Evolutionary conservation across 2,888 invertebrate genomes (phyloP).

Genomic region (Venusia cambrica): DNA sequence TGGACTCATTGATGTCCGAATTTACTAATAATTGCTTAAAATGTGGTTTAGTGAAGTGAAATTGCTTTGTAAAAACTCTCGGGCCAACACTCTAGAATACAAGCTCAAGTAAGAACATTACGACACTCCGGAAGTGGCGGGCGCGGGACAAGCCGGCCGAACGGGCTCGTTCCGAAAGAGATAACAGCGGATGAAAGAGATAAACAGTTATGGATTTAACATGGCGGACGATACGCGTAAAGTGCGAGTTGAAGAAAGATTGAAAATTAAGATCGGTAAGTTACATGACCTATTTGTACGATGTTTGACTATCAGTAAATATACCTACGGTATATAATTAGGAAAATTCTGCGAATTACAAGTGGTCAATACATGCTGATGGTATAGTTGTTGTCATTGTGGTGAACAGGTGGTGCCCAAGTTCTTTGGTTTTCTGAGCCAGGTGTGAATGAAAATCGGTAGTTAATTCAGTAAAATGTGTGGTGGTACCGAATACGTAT

Average conservation of each 20-base stretch:
- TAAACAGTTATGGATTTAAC: constrained; percentile 91
- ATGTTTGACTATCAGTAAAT: constrained; percentile 25
- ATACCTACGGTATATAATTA: constrained; percentile 1
- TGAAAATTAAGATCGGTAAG: constrained; percentile 97
- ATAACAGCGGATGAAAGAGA: constrained; percentile 81
- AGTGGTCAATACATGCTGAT: constrained; percentile 6
- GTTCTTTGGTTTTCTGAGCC: constrained; percentile 45
- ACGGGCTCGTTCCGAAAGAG: constrained; percentile 79
- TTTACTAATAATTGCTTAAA: constrained; percentile 40
- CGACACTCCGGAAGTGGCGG: constrained; percentile 81
- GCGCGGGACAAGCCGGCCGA: constrained; percentile 77
- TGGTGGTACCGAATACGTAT: constrained; percentile 26
- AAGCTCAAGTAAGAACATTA: constrained; percentile 76
- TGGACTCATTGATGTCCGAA: constrained; percentile 44
- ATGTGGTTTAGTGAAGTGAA: constrained; percentile 46
- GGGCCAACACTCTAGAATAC: constrained; percentile 50
- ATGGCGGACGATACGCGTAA: constrained; percentile 95
- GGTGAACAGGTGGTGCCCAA: constrained; percentile 73
- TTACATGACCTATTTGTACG: constrained; percentile 54
- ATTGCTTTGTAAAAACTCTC: constrained; percentile 48
- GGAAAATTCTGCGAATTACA: not conserved
- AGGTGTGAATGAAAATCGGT: constrained; percentile 51
- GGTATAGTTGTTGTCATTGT: constrained; percentile 62
- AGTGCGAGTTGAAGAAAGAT: constrained; percentile 95
- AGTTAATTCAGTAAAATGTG: constrained; percentile 31